Percentiles rank a stretch among this genome's conserved stretches.
Evolutionary conservation across 2,113 vertebrate species (phyloP).

Genomic region (Grammomys dolichurus): DNA sequence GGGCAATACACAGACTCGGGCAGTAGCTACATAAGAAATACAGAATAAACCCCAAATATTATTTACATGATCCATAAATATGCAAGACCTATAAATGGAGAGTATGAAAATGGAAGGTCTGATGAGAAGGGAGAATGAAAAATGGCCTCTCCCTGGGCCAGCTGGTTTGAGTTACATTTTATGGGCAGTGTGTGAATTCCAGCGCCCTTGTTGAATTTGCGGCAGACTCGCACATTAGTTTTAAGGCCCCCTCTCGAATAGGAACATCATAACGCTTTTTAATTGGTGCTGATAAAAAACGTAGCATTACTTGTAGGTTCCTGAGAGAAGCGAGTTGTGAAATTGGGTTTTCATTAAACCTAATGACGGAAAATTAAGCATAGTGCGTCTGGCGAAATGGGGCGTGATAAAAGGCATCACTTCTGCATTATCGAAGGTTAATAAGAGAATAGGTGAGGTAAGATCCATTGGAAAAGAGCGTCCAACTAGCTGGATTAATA

Average conservation of each 20-base stretch:
- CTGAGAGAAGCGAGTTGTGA: slow-evolving; percentile 89
- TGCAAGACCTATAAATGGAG: slow-evolving; percentile 17
- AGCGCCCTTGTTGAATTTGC: slow-evolving; percentile 78
- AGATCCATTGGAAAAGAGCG: slow-evolving; percentile 83
- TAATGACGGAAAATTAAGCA: slow-evolving; percentile 90
- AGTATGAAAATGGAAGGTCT: slow-evolving; percentile 71
- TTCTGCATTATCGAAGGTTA: slow-evolving; percentile 87
- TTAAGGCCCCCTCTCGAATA: slow-evolving; percentile 84
- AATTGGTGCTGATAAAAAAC: slow-evolving; percentile 88
- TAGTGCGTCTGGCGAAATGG: slow-evolving; percentile 86
- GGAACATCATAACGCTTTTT: slow-evolving; percentile 84
- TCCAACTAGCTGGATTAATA: slow-evolving; percentile 88
- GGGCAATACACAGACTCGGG: neutral
- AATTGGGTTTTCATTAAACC: slow-evolving; percentile 90
- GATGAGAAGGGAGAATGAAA: slow-evolving; percentile 70
- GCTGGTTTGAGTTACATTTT: slow-evolving; percentile 81
- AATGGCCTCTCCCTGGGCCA: slow-evolving; percentile 73
- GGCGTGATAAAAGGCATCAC: slow-evolving; percentile 83
- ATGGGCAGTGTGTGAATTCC: slow-evolving; percentile 76
- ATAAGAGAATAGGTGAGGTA: slow-evolving; percentile 87
- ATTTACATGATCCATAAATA: slow-evolving; percentile 65
- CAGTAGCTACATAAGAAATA: neutral
- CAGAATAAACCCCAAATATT: slow-evolving; percentile 62
- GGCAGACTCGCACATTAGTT: slow-evolving; percentile 80
- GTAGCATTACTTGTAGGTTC: slow-evolving; percentile 86